phyloP scores from a whole-genome alignment of 2,113 vertebrate species.

The Leucoraja erinaceus region DNA sequence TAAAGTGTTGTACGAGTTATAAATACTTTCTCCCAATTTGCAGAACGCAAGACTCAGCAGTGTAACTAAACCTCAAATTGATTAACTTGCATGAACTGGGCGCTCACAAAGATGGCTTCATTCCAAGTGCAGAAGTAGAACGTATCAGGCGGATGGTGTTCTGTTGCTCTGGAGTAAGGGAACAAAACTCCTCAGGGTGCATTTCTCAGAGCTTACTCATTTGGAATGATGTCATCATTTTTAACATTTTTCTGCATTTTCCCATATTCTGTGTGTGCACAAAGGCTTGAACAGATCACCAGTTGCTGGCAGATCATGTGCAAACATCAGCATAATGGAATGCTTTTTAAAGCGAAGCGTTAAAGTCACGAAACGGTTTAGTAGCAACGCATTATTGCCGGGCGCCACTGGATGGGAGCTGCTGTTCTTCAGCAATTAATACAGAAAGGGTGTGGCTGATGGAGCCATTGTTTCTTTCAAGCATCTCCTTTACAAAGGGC shows the following conservation, averaged over 20 bases:
- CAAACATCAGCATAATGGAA: constrained; percentile 95
- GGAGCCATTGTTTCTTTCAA: constrained; percentile 54
- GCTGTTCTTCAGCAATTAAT: constrained; percentile 76
- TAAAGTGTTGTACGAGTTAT: constrained; percentile 99
- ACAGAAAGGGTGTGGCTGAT: constrained; percentile 81
- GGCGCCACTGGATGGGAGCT: constrained; percentile 81
- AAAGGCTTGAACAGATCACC: constrained; percentile 65
- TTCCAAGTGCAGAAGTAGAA: constrained; percentile 88
- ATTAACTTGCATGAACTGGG: constrained; percentile 99
- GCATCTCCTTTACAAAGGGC: constrained; percentile 40
- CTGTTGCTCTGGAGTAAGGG: constrained; percentile 98
- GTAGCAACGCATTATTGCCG: constrained; percentile 89
- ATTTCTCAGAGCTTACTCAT: constrained; percentile 99
- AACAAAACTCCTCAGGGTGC: constrained; percentile 98
- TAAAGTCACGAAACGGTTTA: constrained; percentile 95
- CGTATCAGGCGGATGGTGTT: constrained; percentile 98
- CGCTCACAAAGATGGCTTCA: constrained; percentile 99
- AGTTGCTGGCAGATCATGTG: constrained; percentile 77
- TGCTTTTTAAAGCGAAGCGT: constrained; percentile 91
- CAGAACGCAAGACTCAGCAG: constrained; percentile 99
- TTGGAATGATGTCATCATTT: constrained; percentile 99
- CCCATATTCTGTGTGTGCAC: constrained; percentile 57
- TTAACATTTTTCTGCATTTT: constrained; percentile 83
- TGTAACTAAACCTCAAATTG: constrained; percentile 99
- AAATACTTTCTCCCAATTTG: constrained; percentile 97